These are phyloP conservation scores for Cephalopterus ornatus DNA, from an alignment of 2,113 vertebrate species.

Conservation along the genomic window DNA sequence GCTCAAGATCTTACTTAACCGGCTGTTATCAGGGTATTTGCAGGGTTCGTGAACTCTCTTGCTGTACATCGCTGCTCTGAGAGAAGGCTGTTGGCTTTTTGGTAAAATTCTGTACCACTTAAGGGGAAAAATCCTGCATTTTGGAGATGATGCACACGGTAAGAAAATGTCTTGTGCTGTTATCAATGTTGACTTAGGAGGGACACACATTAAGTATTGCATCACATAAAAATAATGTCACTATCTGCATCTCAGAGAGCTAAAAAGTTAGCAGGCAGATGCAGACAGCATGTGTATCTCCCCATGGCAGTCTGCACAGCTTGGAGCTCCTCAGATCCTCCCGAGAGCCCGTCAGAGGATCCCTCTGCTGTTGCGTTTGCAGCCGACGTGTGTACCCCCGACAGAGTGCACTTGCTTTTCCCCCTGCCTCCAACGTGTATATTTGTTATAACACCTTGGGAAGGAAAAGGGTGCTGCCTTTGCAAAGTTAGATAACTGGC, in stretches of 20 bases:
- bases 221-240: neutral
- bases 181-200: neutral
- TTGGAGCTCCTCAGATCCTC: neutral
- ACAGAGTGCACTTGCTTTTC: fast-evolving
- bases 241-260: neutral
- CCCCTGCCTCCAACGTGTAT: neutral
- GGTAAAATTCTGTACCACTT: neutral
- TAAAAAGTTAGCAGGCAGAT: neutral
- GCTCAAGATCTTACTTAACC: conserved; percentile 15
- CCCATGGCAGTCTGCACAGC: neutral
- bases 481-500: conserved; percentile 78
- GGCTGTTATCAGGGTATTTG: neutral
- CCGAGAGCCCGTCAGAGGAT: neutral
- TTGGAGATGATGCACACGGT: neutral
- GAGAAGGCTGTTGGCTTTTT: neutral
- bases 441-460: conserved; percentile 50
- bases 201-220: neutral
- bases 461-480: conserved; percentile 63
- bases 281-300: neutral
- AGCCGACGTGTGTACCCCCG: fast-evolving
- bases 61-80: neutral
- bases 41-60: neutral
- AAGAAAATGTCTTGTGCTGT: neutral
- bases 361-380: neutral
- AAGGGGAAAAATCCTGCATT: neutral